Evolutionary conservation across 2,888 invertebrate genomes (phyloP), one percentile per base, ranked within the genome.

Genomic region (Stenotaenia linearis): DNA sequence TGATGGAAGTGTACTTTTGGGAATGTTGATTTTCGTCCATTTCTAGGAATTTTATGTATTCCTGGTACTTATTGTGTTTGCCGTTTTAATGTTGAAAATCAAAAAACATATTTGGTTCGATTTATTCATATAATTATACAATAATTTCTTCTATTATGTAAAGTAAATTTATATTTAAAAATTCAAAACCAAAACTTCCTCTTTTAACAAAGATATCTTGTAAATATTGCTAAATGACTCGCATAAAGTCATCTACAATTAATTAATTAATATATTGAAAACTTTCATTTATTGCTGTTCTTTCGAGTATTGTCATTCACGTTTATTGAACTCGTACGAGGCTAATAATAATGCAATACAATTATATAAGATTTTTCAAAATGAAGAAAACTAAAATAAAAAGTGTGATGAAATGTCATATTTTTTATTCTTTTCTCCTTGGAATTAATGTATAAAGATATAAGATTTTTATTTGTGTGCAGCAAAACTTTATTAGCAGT

Each of bases 1-100:
- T 69, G 69, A 69, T 69, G 69, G 69, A 28, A 69, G 69, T 69
- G 69, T 69, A 69, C 12, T 69, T 69, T 69, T 50, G 50, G 69
- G 69, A 69, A 69, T 69, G 69, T 69, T 69, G 69, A 69, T 69
- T 69, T 69, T 69, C 69, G 69, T 69, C 69, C 69, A 69, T 28
- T 69, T 28, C 28, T 56, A 28, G 69, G 69, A n/a, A 25, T 69
- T 28, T 69, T 69, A 25, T 69, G 25, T 69, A 69, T 69, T 28
- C 69, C 69, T 69, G 15, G 25, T 69, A 25, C 25, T 69, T 61
- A 25, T n/a, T 50, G 50, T 50, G n/a, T 50, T 50, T n/a, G 0
- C n/a, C 2, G n/a, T 50, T 50, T 50, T 50, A 18, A 50, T n/a
- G 50, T 50, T 50, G 21, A 50, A 50, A 50, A 50, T 50, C 50